Evolutionary conservation across 2,888 invertebrate genomes (phyloP).

Genomic region (Gerosis bhagava): DNA sequence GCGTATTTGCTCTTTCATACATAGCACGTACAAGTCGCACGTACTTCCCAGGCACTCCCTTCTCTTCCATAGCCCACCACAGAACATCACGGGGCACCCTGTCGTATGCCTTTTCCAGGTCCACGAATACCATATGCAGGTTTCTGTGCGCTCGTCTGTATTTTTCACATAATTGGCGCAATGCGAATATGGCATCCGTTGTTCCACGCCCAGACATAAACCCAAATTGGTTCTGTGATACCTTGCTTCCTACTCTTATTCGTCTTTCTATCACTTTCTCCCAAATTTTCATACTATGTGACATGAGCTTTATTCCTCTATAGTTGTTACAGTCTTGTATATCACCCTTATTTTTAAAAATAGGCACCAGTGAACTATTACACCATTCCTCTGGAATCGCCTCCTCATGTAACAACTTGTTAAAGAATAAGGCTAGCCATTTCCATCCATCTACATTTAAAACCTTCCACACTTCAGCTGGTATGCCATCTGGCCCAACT

Average conservation of each 20-base stretch:
- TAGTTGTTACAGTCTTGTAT: conserved; percentile 9
- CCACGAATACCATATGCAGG: not conserved
- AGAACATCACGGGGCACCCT: conserved; percentile 15
- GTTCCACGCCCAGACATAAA: not conserved
- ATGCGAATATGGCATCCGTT: not conserved
- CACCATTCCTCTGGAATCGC: no score
- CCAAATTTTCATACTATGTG: conserved; percentile 10
- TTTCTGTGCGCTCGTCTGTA: no score
- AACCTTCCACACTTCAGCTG: no score
- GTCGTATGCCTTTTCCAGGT: conserved; percentile 6
- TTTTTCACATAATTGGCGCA: not conserved
- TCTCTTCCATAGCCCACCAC: conserved; percentile 27
- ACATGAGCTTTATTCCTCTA: not conserved
- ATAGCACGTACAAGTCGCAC: conserved; percentile 14
- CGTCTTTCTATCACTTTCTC: not conserved
- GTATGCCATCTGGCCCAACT: no score
- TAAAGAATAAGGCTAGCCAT: no score
- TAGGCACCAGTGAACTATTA: not conserved
- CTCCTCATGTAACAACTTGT: no score
- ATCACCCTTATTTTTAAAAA: not conserved
- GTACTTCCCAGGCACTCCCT: conserved; percentile 24
- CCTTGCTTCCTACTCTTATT: not conserved
- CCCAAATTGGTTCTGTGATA: conserved; percentile 5
- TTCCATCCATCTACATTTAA: no score
- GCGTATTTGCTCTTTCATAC: conserved; percentile 3